Percentiles rank a stretch among this genome's conserved stretches.
Evolutionary conservation across 2,113 vertebrate species (phyloP).

Genomic region (Azemiops feae): DNA sequence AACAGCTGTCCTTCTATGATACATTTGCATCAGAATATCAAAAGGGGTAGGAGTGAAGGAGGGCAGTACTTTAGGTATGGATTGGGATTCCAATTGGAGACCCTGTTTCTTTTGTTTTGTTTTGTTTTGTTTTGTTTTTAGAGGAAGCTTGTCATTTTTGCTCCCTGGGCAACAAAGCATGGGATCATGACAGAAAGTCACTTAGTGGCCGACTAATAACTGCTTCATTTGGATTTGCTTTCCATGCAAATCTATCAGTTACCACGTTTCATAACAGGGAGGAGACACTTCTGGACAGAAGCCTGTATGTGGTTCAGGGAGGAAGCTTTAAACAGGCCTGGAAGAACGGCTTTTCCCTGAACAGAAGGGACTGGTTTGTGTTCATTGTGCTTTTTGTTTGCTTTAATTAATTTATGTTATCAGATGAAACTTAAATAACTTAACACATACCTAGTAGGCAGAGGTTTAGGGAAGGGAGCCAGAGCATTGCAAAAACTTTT

Average conservation of each 20-base stretch:
- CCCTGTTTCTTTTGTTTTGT: slow-evolving; percentile 2
- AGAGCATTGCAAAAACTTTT: slow-evolving; percentile 56
- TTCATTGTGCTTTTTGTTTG: slow-evolving; percentile 13
- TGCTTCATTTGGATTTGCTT: slow-evolving; percentile 18
- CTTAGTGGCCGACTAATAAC: background rate
- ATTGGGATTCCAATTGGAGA: slow-evolving; percentile 28
- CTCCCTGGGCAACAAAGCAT: slow-evolving; percentile 28
- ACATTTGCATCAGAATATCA: slow-evolving; percentile 17
- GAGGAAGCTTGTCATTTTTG: slow-evolving; percentile 31
- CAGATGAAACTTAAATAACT: slow-evolving; percentile 55
- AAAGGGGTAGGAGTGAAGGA: background rate
- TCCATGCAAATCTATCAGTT: slow-evolving; percentile 2
- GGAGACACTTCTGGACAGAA: slow-evolving; percentile 20
- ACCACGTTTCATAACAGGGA: background rate
- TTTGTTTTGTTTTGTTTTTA: slow-evolving; percentile 27
- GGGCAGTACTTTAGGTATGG: background rate
- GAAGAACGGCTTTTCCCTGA: background rate
- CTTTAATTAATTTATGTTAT: slow-evolving; percentile 30
- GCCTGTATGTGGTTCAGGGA: slow-evolving; percentile 17
- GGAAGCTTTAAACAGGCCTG: slow-evolving; percentile 27
- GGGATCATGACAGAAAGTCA: slow-evolving; percentile 40
- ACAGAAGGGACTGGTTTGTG: slow-evolving; percentile 19
- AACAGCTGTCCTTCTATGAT: background rate
- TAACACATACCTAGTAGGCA: slow-evolving; percentile 50
- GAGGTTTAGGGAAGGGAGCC: slow-evolving; percentile 54